Evolutionary conservation across 2,113 vertebrate species (phyloP), one percentile per base, ranked within the genome.

Genomic region (Daubentonia madagascariensis): DNA sequence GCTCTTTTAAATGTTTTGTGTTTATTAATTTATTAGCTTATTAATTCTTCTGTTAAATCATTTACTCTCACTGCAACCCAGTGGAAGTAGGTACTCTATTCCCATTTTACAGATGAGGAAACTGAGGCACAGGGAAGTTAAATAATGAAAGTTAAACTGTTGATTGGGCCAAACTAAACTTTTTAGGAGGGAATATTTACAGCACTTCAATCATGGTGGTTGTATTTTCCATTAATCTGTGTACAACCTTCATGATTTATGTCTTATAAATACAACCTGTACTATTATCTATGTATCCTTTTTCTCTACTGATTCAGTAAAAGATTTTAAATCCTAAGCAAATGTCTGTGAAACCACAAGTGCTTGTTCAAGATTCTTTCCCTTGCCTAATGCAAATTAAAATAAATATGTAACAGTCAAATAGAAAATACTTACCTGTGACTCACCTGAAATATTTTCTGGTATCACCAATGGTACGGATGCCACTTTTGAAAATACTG

Each of bases 311-410:
- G 30, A 80, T 35, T 85, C 23, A 57, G 14, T 75, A n/a, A 84
- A 72, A 40, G 48, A 32, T 54, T 94, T 89, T 85, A 72, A 96
- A 59, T 94, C 45, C 35, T 94, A 90, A 95, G 52, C 18, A 85
- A 76, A 81, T 94, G 4, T 70, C n/a, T 45, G 8, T 79, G 68
- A 94, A 76, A 72, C 35, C 50, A 43, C 50, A 52, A 86, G 18
- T 76, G 90, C 28, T 22, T 88, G 6, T 85, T 37, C 4, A 81
- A 35, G 40, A 13, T 70, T 70, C 35, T 59, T 88, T 50, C 8
- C 28, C 5, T 35, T 7, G 20, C 30, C 43, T 75, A 70, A 40
- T 20, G 40, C 8, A 80, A 90, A 88, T 92, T 52, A 73, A 83
- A 81, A 81, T 94, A 85, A 93, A 85, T 65, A 76, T 7, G 30